phyloP scores from a whole-genome alignment of 2,888 invertebrate species.

The Anthrax anthrax region DNA sequence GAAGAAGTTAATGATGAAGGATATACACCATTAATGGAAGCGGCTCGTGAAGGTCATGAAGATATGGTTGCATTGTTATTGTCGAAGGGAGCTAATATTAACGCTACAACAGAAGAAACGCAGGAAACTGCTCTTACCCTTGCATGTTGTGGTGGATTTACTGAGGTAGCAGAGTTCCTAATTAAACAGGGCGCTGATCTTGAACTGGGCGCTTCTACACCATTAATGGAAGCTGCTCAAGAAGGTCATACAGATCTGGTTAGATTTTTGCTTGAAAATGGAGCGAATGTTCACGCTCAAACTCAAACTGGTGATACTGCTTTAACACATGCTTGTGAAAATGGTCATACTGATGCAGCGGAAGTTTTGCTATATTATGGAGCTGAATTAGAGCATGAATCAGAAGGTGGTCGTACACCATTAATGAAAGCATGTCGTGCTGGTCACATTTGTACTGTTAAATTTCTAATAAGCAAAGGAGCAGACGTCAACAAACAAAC shows the following conservation, averaged over 20 bases:
- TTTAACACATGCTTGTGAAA: slow-evolving; percentile 94
- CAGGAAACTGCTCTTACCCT: slow-evolving; percentile 91
- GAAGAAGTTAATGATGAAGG: slow-evolving; percentile 99
- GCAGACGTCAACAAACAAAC: slow-evolving; percentile 80
- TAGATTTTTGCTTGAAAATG: slow-evolving; percentile 66
- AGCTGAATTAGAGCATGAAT: slow-evolving; percentile 88
- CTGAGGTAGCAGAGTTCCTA: slow-evolving; percentile 89
- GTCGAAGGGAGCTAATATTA: slow-evolving; percentile 89
- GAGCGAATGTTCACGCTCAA: slow-evolving; percentile 84
- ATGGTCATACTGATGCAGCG: slow-evolving; percentile 95
- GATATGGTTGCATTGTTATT: slow-evolving; percentile 93
- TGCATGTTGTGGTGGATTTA: slow-evolving; percentile 89
- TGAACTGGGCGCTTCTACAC: slow-evolving; percentile 89
- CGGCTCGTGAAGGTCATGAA: slow-evolving; percentile 94
- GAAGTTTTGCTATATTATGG: slow-evolving; percentile 81
- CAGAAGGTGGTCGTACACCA: slow-evolving; percentile 93
- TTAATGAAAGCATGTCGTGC: slow-evolving; percentile 97
- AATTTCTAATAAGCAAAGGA: slow-evolving; percentile 80
- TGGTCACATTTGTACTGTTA: slow-evolving; percentile 90
- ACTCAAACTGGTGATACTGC: slow-evolving; percentile 94
- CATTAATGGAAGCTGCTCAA: slow-evolving; percentile 97
- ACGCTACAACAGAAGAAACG: slow-evolving; percentile 97
- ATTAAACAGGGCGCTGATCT: slow-evolving; percentile 90
- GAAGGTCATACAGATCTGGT: slow-evolving; percentile 91
- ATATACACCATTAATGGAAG: slow-evolving; percentile 98